Evolutionary conservation across 2,888 invertebrate genomes (phyloP).

Genomic region (Bellardia bayeri): DNA sequence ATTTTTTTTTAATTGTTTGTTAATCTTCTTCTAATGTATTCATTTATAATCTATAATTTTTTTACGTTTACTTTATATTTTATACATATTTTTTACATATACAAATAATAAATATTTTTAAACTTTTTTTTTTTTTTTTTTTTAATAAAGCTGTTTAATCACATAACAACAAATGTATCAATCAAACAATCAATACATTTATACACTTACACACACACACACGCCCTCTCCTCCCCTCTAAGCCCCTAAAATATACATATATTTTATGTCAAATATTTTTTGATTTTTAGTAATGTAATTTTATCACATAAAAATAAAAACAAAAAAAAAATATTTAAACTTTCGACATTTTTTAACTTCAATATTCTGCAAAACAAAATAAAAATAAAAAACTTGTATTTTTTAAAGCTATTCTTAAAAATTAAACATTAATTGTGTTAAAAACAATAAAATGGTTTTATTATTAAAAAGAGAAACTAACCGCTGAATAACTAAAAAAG

Average conservation of each 20-base stretch:
- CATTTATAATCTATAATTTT: constrained; percentile 42
- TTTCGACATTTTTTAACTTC: constrained; percentile 73
- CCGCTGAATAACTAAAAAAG: neutral
- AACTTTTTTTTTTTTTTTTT: neutral
- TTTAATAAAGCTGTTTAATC: constrained; percentile 43
- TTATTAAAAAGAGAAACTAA: constrained; percentile 11
- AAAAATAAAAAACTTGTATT: constrained; percentile 71
- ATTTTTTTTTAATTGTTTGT: constrained; percentile 65
- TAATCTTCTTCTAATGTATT: constrained; percentile 59
- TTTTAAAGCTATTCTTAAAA: constrained; percentile 75
- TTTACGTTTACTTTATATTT: constrained; percentile 37
- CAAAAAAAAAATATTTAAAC: constrained; percentile 64
- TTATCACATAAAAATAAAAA: constrained; percentile 61
- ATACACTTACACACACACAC: constrained; percentile 27
- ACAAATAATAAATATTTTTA: constrained; percentile 35
- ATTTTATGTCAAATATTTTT: constrained; percentile 66
- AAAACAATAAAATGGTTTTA: constrained; percentile 70
- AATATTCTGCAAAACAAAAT: constrained; percentile 68
- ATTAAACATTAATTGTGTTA: constrained; percentile 76
- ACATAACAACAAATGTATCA: constrained; percentile 51
- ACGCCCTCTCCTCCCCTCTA: neutral
- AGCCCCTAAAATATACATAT: constrained; percentile 6
- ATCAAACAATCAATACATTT: constrained; percentile 63
- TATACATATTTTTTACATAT: constrained; percentile 32
- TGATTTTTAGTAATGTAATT: constrained; percentile 67